Percentiles rank a stretch among this genome's conserved stretches.
These are phyloP conservation scores for Montipora cactus DNA, from an alignment of 64 coral and sea anemone genomes.

Conservation along the genomic window DNA sequence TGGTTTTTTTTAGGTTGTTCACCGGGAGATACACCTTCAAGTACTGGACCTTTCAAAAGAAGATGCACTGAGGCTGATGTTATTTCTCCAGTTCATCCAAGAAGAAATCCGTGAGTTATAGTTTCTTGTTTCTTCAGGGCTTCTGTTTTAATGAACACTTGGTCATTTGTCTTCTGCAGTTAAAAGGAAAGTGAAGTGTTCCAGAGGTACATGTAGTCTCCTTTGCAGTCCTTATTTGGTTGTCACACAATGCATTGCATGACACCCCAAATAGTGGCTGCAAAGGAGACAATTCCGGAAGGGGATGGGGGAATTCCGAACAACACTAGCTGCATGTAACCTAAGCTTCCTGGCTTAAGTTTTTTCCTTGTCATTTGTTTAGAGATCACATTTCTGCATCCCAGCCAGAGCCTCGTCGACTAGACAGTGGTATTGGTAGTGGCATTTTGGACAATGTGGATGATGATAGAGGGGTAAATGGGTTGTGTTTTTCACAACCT, in stretches of 20 bases:
- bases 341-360: too few species aligned
- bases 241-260: too few species aligned
- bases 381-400: slow-evolving; percentile 93
- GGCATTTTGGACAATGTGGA: slow-evolving; percentile 16
- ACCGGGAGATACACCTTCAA: slow-evolving; percentile 77
- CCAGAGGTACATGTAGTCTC: too few species aligned
- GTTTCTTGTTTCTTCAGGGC: neutral
- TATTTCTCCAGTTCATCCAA: slow-evolving; percentile 47
- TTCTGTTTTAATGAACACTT: too few species aligned
- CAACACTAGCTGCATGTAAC: too few species aligned
- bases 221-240: too few species aligned
- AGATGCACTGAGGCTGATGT: slow-evolving; percentile 82
- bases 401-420: slow-evolving; percentile 85
- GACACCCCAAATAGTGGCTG: too few species aligned
- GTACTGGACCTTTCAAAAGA: slow-evolving; percentile 87
- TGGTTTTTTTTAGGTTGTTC: slow-evolving; percentile 59
- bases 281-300: too few species aligned
- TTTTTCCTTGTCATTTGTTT: neutral
- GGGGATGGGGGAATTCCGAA: too few species aligned
- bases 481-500: slow-evolving; percentile 94
- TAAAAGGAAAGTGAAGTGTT: too few species aligned
- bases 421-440: slow-evolving; percentile 74
- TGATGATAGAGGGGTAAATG: slow-evolving; percentile 60
- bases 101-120: slow-evolving; percentile 36
- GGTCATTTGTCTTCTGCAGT: too few species aligned